Evolutionary conservation across 37 sponge, comb jelly and placozoan genomes (phyloP), one percentile per base, ranked within the genome.

Genomic region (Eunapius fragilis): DNA sequence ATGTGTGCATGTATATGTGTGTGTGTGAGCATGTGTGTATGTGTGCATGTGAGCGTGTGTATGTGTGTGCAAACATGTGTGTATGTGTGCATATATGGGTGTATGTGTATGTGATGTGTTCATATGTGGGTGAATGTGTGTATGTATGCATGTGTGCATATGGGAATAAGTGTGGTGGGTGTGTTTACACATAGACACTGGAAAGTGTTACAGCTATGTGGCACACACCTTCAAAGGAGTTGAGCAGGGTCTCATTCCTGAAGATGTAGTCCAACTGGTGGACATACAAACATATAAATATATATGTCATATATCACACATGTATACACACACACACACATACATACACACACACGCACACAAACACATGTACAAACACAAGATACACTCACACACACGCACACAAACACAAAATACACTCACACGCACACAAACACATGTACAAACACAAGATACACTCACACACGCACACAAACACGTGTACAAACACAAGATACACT

Each of bases 241-340:
- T 72, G 30, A 93, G 80, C 17, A 91, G 25, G 0, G 4, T 68
- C 41, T 96, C 96, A 86, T 96, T 90, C 70, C 96, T 77, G 58
- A 96, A 96, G 14, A 93, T 67, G 78, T 96, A 93, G 69, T 96
- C 96, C 80, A 96, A 74, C 93, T 93, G 76, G 47, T 75, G 24
- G 68, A 45, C 36, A 77, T 5, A 75, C 31, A 33, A n/a, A 77
- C 2, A 33, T 33, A 77, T 2, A 13, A 0, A 33, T 3, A 45
- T 19, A 17, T 37, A 35, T 32, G 17, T n/a, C 74, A 73, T 28
- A 30, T 27, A 5, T 27, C 3, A 37, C 79, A 78, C 79, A 25
- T 28, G 2, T 28, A 70, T 35, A 33, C 34, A 25, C 69, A 34
- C 5, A 31, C 9, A 32, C 6, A 75, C 25, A 34, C 27, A 28